Evolutionary conservation across 2,113 vertebrate genomes (phyloP).

Genomic region (Eulemur rufifrons): DNA sequence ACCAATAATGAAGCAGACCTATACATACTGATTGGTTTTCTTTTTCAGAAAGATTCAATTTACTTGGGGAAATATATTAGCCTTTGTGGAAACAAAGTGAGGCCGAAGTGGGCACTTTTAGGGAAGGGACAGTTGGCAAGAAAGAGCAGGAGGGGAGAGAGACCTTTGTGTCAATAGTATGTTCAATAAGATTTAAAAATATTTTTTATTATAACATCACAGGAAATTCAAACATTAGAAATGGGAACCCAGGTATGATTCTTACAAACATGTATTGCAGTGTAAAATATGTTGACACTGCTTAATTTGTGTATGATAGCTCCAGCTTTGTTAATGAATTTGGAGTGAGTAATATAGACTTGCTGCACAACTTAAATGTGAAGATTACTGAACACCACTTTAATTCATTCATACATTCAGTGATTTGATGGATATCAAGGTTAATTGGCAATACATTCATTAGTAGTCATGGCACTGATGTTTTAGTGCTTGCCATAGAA

Average conservation of each 20-base stretch:
- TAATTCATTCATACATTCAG: neutral
- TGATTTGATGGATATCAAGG: neutral
- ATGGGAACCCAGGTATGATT: neutral
- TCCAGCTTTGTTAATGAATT: slow-evolving; percentile 17
- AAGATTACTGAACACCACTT: neutral
- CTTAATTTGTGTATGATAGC: slow-evolving; percentile 14
- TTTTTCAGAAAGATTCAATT: neutral
- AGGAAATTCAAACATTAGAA: neutral
- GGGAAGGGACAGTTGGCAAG: neutral
- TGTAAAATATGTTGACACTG: neutral
- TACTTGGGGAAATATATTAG: neutral
- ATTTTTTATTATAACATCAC: neutral
- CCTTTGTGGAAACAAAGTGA: neutral
- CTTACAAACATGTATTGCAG: neutral
- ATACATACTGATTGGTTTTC: neutral
- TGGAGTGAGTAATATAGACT: neutral
- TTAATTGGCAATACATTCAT: slow-evolving; percentile 31
- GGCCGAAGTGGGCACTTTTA: neutral
- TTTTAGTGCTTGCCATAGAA: neutral
- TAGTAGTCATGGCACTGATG: neutral
- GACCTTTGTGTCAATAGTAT: neutral
- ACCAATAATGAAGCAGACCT: neutral
- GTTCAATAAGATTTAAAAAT: neutral
- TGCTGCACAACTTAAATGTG: neutral
- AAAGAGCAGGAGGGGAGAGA: neutral